Evolutionary conservation across 2,888 invertebrate genomes (phyloP).

Genomic region (Perizoma flavofasciatum): DNA sequence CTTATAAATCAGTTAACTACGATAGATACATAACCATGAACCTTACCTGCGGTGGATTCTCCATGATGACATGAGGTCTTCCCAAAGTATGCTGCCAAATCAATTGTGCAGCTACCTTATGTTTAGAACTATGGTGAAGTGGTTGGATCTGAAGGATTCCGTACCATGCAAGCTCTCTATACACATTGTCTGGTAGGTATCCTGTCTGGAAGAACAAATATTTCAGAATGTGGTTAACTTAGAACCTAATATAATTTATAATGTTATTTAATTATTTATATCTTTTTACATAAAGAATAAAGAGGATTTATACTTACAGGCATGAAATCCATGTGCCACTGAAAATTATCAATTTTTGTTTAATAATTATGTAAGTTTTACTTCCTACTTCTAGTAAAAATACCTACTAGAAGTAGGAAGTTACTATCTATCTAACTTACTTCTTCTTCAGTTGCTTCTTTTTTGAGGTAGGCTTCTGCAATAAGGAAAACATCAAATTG

Average conservation of each 20-base stretch:
- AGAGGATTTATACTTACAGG: constrained; percentile 56
- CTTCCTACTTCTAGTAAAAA: too few species aligned
- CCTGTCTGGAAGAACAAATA: constrained; percentile 60
- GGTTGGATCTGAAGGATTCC: constrained; percentile 77
- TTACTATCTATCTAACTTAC: constrained; percentile 41
- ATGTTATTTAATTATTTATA: too few species aligned
- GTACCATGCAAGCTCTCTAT: constrained; percentile 78
- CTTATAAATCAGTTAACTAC: not conserved
- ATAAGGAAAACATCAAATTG: not conserved
- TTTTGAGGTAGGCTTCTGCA: constrained; percentile 45
- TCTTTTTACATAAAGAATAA: not conserved
- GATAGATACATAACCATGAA: not conserved
- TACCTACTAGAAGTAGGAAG: too few species aligned
- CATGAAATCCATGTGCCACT: constrained; percentile 81
- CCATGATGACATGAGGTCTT: constrained; percentile 75
- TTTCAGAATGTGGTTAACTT: not conserved
- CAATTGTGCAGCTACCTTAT: constrained; percentile 72
- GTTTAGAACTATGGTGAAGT: constrained; percentile 72
- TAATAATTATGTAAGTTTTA: not conserved
- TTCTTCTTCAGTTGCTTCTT: constrained; percentile 67
- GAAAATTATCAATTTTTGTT: constrained; percentile 15
- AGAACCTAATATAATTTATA: too few species aligned
- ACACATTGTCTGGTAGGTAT: constrained; percentile 75
- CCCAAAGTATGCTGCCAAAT: constrained; percentile 81
- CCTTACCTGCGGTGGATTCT: constrained; percentile 72